Evolutionary conservation across 2,113 vertebrate genomes (phyloP).

Genomic region (Paradoxurus hermaphroditus): DNA sequence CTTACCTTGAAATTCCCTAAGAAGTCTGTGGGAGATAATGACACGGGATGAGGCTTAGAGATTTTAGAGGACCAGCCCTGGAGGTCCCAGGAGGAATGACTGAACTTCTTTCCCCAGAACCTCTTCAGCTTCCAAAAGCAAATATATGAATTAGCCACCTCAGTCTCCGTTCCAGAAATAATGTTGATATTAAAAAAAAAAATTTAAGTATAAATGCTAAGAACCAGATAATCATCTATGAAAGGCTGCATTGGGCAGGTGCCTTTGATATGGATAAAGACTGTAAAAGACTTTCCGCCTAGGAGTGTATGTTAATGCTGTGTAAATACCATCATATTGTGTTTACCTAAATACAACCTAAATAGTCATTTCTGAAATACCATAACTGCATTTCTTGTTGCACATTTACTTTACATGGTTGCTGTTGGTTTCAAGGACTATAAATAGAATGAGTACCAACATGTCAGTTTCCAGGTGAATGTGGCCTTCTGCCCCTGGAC

Average conservation of each 20-base stretch:
- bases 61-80: not conserved
- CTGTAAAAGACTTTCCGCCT: not conserved
- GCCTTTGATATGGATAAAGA: not conserved
- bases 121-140: not conserved
- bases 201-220: slow-evolving; percentile 3
- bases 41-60: not conserved
- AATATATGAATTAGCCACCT: not conserved
- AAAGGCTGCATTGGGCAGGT: not conserved
- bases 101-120: not conserved
- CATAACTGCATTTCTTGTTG: not conserved
- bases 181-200: not conserved
- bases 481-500: not conserved
- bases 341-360: not conserved
- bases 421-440: not conserved
- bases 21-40: not conserved
- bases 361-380: not conserved
- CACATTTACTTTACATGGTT: not conserved
- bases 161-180: not conserved
- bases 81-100: not conserved
- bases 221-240: not conserved
- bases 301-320: not conserved
- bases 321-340: not conserved
- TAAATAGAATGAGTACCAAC: not conserved
- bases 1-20: not conserved
- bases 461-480: not conserved